Percentiles rank a stretch among this genome's conserved stretches.
These are phyloP conservation scores for Eriosoma lanigerum DNA, from an alignment of 1,140 invertebrate species.

Conservation along the genomic window DNA sequence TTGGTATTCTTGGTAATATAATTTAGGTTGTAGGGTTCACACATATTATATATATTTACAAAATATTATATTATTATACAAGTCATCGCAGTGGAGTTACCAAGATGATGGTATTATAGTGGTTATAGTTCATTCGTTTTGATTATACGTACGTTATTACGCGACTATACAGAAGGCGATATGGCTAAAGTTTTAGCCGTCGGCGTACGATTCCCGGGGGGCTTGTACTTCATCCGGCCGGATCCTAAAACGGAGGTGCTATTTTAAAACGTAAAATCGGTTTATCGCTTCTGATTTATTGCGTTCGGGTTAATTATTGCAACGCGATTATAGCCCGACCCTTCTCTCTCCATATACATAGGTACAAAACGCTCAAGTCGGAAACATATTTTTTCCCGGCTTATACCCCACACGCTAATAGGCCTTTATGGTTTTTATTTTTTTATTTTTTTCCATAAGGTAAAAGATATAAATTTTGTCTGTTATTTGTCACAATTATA, in stretches of 20 bases:
- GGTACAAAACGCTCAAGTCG: conserved; percentile 36
- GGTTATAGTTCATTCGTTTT: conserved; percentile 31
- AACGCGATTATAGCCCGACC: conserved; percentile 24
- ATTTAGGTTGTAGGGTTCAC: no score
- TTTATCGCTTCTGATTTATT: conserved; percentile 44
- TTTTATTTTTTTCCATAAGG: conserved; percentile 27
- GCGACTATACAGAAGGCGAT: background rate
- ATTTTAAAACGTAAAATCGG: conserved; percentile 48
- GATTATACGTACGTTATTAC: background rate
- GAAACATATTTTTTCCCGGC: conserved; percentile 41
- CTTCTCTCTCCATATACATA: background rate
- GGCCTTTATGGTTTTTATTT: conserved; percentile 19
- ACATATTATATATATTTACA: no score
- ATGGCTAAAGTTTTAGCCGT: conserved; percentile 30
- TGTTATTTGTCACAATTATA: conserved; percentile 37
- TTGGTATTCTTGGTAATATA: no score
- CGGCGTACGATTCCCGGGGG: conserved; percentile 10
- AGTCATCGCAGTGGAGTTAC: background rate
- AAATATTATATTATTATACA: no score
- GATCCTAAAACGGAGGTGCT: conserved; percentile 6
- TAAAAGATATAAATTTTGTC: conserved; percentile 30
- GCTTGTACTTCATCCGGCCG: conserved; percentile 27
- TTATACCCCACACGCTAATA: conserved; percentile 29
- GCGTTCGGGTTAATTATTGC: conserved; percentile 44
- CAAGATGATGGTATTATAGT: background rate